phyloP scores from a whole-genome alignment of 2,888 invertebrate species.

The Stratiomys singularior region DNA sequence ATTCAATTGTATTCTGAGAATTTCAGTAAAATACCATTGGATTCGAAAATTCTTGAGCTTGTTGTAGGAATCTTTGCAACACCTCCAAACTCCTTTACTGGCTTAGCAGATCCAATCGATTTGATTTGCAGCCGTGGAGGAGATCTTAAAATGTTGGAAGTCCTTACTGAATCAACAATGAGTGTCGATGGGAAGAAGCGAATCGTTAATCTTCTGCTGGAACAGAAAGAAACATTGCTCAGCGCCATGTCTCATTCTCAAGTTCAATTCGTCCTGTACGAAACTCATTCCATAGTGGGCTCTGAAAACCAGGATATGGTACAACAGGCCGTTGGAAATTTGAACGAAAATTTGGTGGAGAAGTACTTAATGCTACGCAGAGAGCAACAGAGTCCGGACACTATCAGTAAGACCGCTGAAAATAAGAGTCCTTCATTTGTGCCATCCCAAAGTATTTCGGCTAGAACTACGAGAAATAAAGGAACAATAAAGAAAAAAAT shows the following conservation, averaged over 20 bases:
- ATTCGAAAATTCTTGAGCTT: slow-evolving; percentile 69
- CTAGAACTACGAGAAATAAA: not conserved
- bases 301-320: slow-evolving; percentile 82
- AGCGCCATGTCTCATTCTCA: slow-evolving; percentile 82
- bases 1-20: slow-evolving; percentile 67
- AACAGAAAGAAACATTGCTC: slow-evolving; percentile 79
- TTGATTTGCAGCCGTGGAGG: slow-evolving; percentile 82
- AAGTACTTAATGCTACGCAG: slow-evolving; percentile 69
- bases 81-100: slow-evolving; percentile 84
- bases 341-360: slow-evolving; percentile 76
- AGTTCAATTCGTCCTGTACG: slow-evolving; percentile 83
- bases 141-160: slow-evolving; percentile 79
- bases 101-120: slow-evolving; percentile 82
- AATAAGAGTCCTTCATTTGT: slow-evolving; percentile 53
- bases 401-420: slow-evolving; percentile 59
- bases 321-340: slow-evolving; percentile 73
- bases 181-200: slow-evolving; percentile 71
- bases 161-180: slow-evolving; percentile 75
- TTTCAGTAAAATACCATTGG: slow-evolving; percentile 67
- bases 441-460: not conserved
- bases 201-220: slow-evolving; percentile 74
- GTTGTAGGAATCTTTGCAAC: slow-evolving; percentile 77
- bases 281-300: slow-evolving; percentile 81
- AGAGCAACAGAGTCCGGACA: slow-evolving; percentile 60
- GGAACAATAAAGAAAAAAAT: not conserved